Conservation (phyloP, 2,113 vertebrate genomes). For the Tonatia bakeri region DNA sequence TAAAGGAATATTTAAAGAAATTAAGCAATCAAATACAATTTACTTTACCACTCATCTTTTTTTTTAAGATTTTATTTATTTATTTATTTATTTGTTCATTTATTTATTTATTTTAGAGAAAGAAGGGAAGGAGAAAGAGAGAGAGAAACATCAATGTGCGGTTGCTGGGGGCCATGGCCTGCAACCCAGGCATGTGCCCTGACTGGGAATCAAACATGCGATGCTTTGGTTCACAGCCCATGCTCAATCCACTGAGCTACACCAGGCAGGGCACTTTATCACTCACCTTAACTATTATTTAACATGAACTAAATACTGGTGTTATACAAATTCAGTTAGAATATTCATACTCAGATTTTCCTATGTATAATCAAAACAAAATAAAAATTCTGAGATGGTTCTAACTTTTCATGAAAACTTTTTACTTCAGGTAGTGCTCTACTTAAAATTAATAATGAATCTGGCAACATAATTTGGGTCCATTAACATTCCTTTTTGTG, state of each 20-base stretch:
- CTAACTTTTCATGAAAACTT: neutral
- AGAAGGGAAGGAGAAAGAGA: too few species aligned
- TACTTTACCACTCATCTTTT: neutral
- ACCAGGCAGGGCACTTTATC: too few species aligned
- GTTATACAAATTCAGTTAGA: neutral
- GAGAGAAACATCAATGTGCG: too few species aligned
- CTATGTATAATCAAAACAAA: neutral
- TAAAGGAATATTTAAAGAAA: neutral
- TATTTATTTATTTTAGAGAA: too few species aligned
- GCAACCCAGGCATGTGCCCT: too few species aligned
- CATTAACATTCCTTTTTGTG: neutral
- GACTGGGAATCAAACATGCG: too few species aligned
- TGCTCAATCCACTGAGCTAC: too few species aligned
- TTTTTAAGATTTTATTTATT: too few species aligned
- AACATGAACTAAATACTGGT: neutral
- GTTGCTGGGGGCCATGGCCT: too few species aligned
- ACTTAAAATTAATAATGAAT: neutral
- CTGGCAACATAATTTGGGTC: neutral
- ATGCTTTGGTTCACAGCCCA: too few species aligned
- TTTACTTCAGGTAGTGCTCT: neutral
- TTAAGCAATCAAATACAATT: neutral
- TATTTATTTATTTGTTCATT: too few species aligned
- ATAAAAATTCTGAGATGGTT: neutral
- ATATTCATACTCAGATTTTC: neutral
- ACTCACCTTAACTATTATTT: neutral